Conservation (phyloP, 2,797 vertebrate genomes). For the Lutra lutra region DNA sequence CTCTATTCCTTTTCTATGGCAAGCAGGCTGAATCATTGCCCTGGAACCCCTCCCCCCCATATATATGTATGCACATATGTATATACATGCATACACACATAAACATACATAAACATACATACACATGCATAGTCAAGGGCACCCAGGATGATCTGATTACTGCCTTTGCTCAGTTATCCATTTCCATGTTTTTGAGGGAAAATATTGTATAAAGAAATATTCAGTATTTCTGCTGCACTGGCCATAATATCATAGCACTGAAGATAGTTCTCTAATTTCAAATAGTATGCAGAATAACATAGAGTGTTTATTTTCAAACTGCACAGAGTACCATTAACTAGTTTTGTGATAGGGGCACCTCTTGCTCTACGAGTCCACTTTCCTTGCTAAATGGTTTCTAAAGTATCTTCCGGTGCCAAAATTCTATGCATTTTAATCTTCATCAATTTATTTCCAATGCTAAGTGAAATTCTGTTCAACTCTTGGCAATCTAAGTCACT, state of each 20-base stretch:
- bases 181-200: background rate
- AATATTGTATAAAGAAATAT: background rate
- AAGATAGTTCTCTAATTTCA: background rate
- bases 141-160: background rate
- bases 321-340: background rate
- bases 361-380: background rate
- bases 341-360: background rate
- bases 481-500: background rate
- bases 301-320: background rate
- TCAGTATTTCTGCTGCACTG: background rate
- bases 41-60: background rate
- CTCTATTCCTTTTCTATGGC: background rate
- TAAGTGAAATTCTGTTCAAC: conserved; percentile 28
- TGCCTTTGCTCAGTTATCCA: background rate
- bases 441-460: background rate
- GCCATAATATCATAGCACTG: background rate
- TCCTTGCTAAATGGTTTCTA: background rate
- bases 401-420: background rate
- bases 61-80: background rate
- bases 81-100: background rate
- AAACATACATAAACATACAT: no score
- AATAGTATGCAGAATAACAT: background rate
- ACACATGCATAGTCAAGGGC: background rate
- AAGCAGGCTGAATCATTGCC: background rate
- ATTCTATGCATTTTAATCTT: background rate